phyloP scores from a whole-genome alignment of 2,113 vertebrate species.

The Turnix velox region DNA sequence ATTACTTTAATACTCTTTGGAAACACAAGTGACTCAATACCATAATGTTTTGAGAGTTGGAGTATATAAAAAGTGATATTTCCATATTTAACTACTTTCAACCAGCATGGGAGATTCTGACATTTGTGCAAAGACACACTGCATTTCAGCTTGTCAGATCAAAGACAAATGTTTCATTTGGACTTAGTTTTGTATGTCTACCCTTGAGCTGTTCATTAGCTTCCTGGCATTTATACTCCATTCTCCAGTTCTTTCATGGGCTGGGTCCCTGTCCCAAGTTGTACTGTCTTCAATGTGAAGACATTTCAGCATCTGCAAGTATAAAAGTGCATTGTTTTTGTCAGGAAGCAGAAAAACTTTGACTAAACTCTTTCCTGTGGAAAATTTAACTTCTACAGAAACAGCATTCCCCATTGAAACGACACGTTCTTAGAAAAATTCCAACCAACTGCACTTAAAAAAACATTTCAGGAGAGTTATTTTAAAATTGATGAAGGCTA shows the following conservation, averaged over 20 bases:
- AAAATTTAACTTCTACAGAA: background rate
- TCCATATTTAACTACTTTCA: background rate
- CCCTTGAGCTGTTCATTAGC: constrained; percentile 23
- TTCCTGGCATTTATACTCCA: background rate
- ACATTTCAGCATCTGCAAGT: constrained; percentile 23
- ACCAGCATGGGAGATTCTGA: constrained; percentile 3
- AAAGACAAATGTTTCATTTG: constrained; percentile 38
- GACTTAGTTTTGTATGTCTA: background rate
- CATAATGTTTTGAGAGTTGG: background rate
- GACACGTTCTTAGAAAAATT: background rate
- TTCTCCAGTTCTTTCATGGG: background rate
- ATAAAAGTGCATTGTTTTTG: background rate
- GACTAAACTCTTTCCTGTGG: constrained; percentile 15
- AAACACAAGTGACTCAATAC: background rate
- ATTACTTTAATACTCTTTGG: background rate
- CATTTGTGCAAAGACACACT: constrained; percentile 9
- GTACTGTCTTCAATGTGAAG: constrained; percentile 1
- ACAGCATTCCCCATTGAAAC: constrained; percentile 6
- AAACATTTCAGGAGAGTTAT: background rate
- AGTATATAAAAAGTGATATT: background rate
- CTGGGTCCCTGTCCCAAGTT: background rate
- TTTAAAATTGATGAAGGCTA: background rate
- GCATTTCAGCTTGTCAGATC: constrained; percentile 9
- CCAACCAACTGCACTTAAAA: background rate
- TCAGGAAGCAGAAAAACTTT: constrained; percentile 1